These are phyloP conservation scores for Caenorhabditis japonica DNA, from an alignment of 2,888 invertebrate genomes.

Conservation along the genomic window DNA sequence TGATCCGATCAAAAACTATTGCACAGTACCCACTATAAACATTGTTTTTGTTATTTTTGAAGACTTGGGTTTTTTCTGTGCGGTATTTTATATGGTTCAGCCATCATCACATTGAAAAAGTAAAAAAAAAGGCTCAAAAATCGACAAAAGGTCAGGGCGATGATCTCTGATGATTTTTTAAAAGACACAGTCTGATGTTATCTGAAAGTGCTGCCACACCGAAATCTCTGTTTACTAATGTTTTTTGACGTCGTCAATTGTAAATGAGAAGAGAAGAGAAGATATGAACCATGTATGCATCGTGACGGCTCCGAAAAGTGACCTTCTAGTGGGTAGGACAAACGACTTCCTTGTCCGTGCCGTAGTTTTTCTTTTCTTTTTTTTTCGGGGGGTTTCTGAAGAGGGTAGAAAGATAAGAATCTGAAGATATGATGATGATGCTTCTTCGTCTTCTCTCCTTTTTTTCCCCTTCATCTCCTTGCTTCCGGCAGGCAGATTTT, in stretches of 20 bases:
- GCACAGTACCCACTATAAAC: too few relatives aligned
- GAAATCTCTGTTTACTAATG: slow-evolving; percentile 1
- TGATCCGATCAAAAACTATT: background rate
- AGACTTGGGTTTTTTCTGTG: too few relatives aligned
- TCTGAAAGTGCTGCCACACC: slow-evolving; percentile 22
- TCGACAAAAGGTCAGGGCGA: too few relatives aligned
- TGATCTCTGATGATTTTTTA: too few relatives aligned
- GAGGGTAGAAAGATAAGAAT: slow-evolving; percentile 34
- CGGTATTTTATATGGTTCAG: too few relatives aligned
- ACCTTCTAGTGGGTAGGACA: slow-evolving; percentile 23
- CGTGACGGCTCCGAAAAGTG: slow-evolving; percentile 31
- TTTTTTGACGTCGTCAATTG: slow-evolving; percentile 23
- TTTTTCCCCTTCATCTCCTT: too few relatives aligned
- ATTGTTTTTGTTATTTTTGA: too few relatives aligned
- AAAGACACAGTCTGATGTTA: slow-evolving; percentile 18
- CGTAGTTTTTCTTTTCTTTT: slow-evolving; percentile 15
- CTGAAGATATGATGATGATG: slow-evolving; percentile 36
- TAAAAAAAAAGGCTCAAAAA: too few relatives aligned
- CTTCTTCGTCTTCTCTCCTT: too few relatives aligned
- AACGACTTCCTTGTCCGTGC: slow-evolving; percentile 23
- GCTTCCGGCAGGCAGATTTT: slow-evolving; percentile 12
- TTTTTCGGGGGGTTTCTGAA: slow-evolving; percentile 12
- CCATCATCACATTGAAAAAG: background rate
- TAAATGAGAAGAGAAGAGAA: background rate
- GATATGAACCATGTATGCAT: slow-evolving; percentile 20